These are phyloP conservation scores for Caenorhabditis macrosperma DNA, from an alignment of 2,888 invertebrate genomes.

Conservation along the genomic window DNA sequence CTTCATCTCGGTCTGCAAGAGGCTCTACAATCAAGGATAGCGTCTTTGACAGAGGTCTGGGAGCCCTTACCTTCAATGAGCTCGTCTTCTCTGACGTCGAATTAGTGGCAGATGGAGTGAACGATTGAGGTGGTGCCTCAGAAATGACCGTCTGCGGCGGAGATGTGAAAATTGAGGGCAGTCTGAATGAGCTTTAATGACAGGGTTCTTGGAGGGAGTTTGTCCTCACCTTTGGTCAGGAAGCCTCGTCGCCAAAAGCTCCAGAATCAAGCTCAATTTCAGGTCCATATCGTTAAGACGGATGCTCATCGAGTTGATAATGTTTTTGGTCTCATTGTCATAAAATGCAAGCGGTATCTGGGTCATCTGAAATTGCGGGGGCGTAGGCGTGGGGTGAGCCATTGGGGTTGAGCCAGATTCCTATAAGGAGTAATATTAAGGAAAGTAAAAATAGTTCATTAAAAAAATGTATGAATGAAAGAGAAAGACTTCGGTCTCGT, in stretches of 20 bases:
- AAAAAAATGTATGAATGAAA: conserved; percentile 23
- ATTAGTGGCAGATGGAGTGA: conserved; percentile 60
- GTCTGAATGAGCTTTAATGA: conserved; percentile 17
- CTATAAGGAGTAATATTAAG: conserved; percentile 16
- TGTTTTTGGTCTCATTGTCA: conserved; percentile 74
- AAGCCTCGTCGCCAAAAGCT: conserved; percentile 71
- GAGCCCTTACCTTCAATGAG: conserved; percentile 56
- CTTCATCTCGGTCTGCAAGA: conserved; percentile 64
- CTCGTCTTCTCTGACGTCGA: conserved; percentile 62
- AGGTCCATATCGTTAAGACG: conserved; percentile 78
- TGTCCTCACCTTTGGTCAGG: conserved; percentile 66
- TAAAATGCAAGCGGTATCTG: conserved; percentile 69
- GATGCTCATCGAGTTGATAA: conserved; percentile 73
- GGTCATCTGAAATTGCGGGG: conserved; percentile 60
- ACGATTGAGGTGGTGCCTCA: conserved; percentile 63
- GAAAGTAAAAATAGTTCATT: not conserved
- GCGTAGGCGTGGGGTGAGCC: conserved; percentile 37
- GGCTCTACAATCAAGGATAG: not conserved
- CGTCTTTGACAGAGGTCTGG: not conserved
- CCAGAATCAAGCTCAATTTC: conserved; percentile 74
- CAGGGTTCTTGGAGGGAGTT: not conserved
- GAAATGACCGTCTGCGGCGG: conserved; percentile 68
- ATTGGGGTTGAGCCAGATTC: too few species aligned
- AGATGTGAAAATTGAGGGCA: conserved; percentile 66
- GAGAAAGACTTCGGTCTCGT: too few species aligned